Evolutionary conservation across 1,140 invertebrate species (phyloP), one percentile per base, ranked within the genome.

Genomic region (Pygmarrhopalites habei): DNA sequence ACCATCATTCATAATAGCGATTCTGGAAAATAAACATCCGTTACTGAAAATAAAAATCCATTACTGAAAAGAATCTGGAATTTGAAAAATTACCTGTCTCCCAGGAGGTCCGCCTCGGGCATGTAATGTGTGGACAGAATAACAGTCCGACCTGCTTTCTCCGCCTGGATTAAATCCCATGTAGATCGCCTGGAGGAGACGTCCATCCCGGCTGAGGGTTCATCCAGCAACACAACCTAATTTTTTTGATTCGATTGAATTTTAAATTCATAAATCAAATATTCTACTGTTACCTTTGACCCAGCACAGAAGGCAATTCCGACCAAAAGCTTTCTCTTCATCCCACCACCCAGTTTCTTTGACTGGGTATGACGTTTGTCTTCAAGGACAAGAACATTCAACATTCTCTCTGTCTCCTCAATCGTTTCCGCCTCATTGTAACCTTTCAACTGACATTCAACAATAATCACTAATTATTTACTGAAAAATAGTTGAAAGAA

Each of bases 181-280:
- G 92, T 84, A 55, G 86, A 83, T 60, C 92, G 77, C 57, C 94
- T 80, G 0, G 92, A 90, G 70, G 89, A 85, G 1, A 95, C 92
- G 80, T 99, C 95, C 81, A 98, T 89, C 51, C 95, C 94, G 26
- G 17, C 19, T n/a, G 65, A 60, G 1, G 61, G 61, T 41, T 67
- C 65, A 28, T 66, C 65, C 14, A 66, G 69, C 7, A 72, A 66
- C 49, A 66, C 65, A n/a, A 59, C 32, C 49, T 62, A 35, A n/a
- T 3, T n/a, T n/a, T 58, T 4, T 58, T 35, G 15, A 35, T 19
- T 35, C 29, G 26, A 56, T 56, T 7, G 21, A 32, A 39, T 7
- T 1, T 56, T 32, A 12, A 14, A 19, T 39, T 19, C 23, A 30
- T 30, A 21, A 52, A 52, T 3, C 10, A 52, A 52, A 29, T 29